These are phyloP conservation scores for Meloe dianella DNA, from an alignment of 2,888 invertebrate genomes.

Conservation along the genomic window DNA sequence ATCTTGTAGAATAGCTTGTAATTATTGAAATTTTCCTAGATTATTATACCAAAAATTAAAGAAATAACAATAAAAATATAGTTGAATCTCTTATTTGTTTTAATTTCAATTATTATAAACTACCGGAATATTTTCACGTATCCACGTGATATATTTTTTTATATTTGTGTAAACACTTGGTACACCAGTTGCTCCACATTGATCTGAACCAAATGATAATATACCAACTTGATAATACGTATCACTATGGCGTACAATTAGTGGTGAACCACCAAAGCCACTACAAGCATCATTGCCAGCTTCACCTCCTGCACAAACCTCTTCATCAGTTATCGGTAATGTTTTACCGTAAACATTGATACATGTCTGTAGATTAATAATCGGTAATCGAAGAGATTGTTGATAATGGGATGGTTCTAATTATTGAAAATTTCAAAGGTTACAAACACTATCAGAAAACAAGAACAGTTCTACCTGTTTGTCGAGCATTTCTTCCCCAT, in stretches of 20 bases:
- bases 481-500: conserved; percentile 75
- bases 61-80: conserved; percentile 1
- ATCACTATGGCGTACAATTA: conserved; percentile 68
- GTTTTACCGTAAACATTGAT: conserved; percentile 71
- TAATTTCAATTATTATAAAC: conserved; percentile 42
- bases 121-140: conserved; percentile 71
- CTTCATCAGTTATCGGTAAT: conserved; percentile 68
- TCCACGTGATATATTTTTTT: conserved; percentile 78
- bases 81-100: background rate
- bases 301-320: conserved; percentile 78
- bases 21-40: conserved; percentile 27
- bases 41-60: conserved; percentile 26
- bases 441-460: background rate
- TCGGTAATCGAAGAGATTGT: conserved; percentile 69
- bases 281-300: conserved; percentile 77
- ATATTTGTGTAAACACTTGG: conserved; percentile 81
- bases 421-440: background rate
- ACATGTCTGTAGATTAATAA: conserved; percentile 72
- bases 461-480: conserved; percentile 56
- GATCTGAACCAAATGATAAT: conserved; percentile 80
- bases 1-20: conserved; percentile 11
- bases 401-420: conserved; percentile 59
- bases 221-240: conserved; percentile 75
- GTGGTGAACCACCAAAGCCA: conserved; percentile 80
- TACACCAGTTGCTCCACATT: conserved; percentile 74